These are phyloP conservation scores for Schizothorax lantsangensis DNA, from an alignment of 2,797 vertebrate genomes.

Conservation along the genomic window DNA sequence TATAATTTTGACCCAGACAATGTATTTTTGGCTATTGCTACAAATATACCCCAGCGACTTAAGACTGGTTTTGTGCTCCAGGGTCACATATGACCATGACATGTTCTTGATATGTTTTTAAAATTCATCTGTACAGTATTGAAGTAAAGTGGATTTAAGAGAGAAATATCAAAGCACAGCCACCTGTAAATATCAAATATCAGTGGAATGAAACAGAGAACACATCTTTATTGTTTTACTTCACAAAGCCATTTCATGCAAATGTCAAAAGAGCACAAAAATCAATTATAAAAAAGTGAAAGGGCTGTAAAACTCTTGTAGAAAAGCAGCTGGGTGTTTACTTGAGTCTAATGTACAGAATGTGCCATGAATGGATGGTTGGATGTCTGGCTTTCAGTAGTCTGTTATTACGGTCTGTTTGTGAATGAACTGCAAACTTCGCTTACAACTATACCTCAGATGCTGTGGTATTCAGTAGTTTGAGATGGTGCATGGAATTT, in stretches of 20 bases:
- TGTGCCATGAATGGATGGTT: conserved; percentile 27
- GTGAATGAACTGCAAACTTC: conserved; percentile 42
- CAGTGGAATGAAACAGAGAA: background rate
- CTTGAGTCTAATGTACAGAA: conserved; percentile 29
- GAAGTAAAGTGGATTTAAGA: conserved; percentile 10
- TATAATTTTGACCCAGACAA: no score
- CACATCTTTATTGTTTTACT: conserved; percentile 15
- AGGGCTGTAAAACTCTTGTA: conserved; percentile 43
- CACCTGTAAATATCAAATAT: conserved; percentile 38
- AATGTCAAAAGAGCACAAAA: conserved; percentile 22
- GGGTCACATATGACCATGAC: background rate
- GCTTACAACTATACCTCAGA: conserved; percentile 47
- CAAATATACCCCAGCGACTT: no score
- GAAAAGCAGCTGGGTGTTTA: conserved; percentile 16
- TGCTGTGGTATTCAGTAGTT: conserved; percentile 39
- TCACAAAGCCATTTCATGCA: background rate
- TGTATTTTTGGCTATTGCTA: no score
- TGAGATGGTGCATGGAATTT: background rate
- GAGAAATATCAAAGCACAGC: background rate
- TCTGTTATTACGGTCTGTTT: background rate
- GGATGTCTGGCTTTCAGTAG: conserved; percentile 26
- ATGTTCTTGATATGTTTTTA: background rate
- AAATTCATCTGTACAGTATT: background rate
- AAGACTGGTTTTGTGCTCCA: no score
- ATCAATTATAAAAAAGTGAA: conserved; percentile 4